These are phyloP conservation scores for Buceros bicornis DNA, from an alignment of 2,797 vertebrate species.

Conservation along the genomic window DNA sequence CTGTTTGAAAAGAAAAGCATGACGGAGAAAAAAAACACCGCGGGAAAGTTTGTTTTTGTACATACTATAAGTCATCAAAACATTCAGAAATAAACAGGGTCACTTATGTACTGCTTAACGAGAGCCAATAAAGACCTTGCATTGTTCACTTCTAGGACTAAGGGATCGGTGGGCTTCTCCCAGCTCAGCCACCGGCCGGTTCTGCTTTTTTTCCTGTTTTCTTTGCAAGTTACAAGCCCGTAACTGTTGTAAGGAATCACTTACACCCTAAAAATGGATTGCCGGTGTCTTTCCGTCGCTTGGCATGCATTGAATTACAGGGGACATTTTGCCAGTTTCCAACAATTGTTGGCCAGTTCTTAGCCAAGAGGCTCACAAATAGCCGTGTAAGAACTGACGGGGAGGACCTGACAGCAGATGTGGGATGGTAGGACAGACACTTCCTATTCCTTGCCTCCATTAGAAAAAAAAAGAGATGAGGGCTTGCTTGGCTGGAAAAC, in stretches of 20 bases:
- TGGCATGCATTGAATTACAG: neutral
- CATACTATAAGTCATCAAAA: conserved; percentile 77
- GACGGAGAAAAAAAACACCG: conserved; percentile 58
- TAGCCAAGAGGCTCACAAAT: neutral
- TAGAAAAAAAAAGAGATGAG: neutral
- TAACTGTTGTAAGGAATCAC: neutral
- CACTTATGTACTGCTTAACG: conserved; percentile 35
- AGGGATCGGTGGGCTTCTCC: conserved; percentile 46
- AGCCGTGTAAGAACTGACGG: neutral
- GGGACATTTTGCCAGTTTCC: neutral
- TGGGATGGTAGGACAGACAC: neutral
- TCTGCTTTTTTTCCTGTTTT: neutral
- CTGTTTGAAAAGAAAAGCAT: conserved; percentile 76
- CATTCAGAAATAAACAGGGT: conserved; percentile 66
- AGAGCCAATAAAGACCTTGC: conserved; percentile 60
- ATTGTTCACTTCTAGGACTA: conserved; percentile 63
- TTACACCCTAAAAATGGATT: neutral
- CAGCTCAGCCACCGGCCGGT: conserved; percentile 1
- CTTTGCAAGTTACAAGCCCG: neutral
- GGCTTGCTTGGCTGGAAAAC: neutral
- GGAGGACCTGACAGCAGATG: neutral
- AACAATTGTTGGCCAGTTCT: neutral
- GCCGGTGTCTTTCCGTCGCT: neutral
- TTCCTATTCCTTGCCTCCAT: neutral
- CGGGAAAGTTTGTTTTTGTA: conserved; percentile 83